Base-by-base conservation (phyloP, 53 echinoderm and acorn worm genomes). In the Actinopyga echinites region DNA sequence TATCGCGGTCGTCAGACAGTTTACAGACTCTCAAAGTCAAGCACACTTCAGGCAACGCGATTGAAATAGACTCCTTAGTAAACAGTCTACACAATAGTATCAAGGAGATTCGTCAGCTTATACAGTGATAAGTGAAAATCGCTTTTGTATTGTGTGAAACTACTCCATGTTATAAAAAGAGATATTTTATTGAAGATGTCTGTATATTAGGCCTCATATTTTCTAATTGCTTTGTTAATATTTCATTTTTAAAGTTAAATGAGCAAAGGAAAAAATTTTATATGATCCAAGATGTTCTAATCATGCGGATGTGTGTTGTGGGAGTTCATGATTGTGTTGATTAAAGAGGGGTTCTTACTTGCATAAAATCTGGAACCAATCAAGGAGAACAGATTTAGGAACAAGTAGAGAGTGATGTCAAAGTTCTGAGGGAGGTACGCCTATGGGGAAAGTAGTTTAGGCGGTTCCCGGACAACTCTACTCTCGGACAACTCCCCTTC, bases 21-120 rank as follows among this genome's bases (percentile, higher is more conserved):
- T 75, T 93, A 24, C 75, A 90, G 65, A 67, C 87, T 62, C 68
- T 93, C 42, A 93, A 88, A 61, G 85, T 90, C 30, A 93, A 85
- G 60, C 82, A 82, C 12, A 75, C 87, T 0, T 77, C 85, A 13
- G 87, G 85, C 26, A 87, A 83, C 3, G 59, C 85, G 22, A 37
- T 37, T 59, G 88, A 93, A 78, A 81, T 90, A 8, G 90, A 77
- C 30, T 58, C 83, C 2, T 75, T 93, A 57, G 81, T 93, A 2
- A 49, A 59, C 37, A 82, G 87, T 12, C 66, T 93, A 35, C 87
- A 87, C 35, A 84, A 85, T 55, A 82, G 81, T 54, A 69, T 90
- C 23, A 78, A 69, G 23, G 86, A 93, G 31, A 88, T 93, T 9
- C 79, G 85, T 21, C 65, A 83, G 17, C 69, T 90, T n/a, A 82